Evolutionary conservation across 1,140 invertebrate genomes (phyloP).

Genomic region (Atta texana): DNA sequence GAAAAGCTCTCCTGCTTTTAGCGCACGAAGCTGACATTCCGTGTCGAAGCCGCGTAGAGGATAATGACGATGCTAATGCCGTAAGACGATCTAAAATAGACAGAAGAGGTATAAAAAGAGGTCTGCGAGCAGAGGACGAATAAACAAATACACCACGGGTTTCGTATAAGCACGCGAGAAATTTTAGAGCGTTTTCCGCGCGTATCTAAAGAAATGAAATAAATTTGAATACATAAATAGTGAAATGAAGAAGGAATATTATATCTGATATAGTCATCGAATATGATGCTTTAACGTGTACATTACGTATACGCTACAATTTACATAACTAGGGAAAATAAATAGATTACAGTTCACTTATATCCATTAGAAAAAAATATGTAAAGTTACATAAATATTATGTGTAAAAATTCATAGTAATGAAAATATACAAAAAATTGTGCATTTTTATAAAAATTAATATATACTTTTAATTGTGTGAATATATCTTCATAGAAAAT

Average conservation of each 20-base stretch:
- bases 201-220: conserved; percentile 3
- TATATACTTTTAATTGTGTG: no score
- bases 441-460: no score
- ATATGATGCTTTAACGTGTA: background rate
- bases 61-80: conserved; percentile 43
- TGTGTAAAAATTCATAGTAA: no score
- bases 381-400: no score
- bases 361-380: no score
- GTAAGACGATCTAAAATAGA: conserved; percentile 37
- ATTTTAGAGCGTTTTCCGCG: background rate
- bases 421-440: no score
- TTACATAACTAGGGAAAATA: background rate
- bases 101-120: background rate
- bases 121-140: background rate
- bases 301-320: conserved; percentile 3
- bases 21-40: conserved; percentile 10
- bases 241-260: background rate
- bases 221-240: conserved; percentile 38
- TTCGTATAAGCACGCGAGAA: background rate
- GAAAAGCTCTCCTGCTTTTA: conserved; percentile 23
- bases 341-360: background rate
- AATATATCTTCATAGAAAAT: no score
- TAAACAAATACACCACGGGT: background rate
- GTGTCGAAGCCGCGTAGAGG: background rate
- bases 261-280: background rate